phyloP scores from a whole-genome alignment of 2,113 vertebrate genomes.

The Orthonyx spaldingii region DNA sequence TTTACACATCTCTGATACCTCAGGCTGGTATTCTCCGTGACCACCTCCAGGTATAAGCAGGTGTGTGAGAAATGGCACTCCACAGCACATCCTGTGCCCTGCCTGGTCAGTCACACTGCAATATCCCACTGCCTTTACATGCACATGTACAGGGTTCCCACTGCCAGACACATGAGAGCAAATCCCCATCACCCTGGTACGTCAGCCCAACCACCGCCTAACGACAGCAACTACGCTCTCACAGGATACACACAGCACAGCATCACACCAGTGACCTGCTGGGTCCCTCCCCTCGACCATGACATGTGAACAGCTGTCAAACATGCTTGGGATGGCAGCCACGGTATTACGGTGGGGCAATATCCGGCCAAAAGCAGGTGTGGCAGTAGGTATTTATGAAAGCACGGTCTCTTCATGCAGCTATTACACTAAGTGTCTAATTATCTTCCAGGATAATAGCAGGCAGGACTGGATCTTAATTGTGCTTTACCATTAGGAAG shows the following conservation, averaged over 20 bases:
- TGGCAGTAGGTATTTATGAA: conserved; percentile 5
- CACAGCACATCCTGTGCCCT: background rate
- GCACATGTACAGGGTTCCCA: fast-evolving
- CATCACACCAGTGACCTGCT: background rate
- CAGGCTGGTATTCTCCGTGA: background rate
- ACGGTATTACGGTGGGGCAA: background rate
- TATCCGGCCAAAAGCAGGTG: conserved; percentile 1
- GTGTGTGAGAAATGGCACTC: background rate
- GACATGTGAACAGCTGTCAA: background rate
- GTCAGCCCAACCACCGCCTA: background rate
- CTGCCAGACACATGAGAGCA: background rate
- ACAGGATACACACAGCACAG: background rate
- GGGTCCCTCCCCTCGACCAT: background rate
- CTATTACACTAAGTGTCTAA: conserved; percentile 24
- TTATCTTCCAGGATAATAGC: conserved; percentile 21
- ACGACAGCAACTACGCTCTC: fast-evolving
- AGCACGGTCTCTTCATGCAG: background rate
- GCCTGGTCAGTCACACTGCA: fast-evolving
- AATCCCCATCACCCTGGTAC: background rate
- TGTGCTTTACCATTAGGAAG: conserved; percentile 5
- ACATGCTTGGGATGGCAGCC: background rate
- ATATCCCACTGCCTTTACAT: background rate
- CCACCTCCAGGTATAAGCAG: background rate
- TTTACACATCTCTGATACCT: background rate
- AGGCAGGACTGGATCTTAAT: conserved; percentile 39